Evolutionary conservation across 2,797 vertebrate species (phyloP), one percentile per base, ranked within the genome.

Genomic region (Microchirus variegatus): DNA sequence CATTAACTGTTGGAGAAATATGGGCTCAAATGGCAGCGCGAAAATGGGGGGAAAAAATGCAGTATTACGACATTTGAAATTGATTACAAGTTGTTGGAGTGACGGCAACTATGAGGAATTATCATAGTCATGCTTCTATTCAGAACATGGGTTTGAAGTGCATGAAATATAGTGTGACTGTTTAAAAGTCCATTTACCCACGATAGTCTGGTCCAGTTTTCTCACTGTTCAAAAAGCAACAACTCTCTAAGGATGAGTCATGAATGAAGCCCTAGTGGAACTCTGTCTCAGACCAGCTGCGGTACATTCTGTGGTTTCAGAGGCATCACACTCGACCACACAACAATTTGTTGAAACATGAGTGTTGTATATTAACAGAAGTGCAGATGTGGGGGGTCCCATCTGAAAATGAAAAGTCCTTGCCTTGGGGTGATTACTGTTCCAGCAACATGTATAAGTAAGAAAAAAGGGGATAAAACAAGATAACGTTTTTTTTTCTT

Each of bases 171-270:
- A 18, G 17, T 12, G 4, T 51, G 31, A 11, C 59, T 51, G 44
- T 16, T 55, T 57, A 16, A 14, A 13, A 40, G 10, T 63, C 45
- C 59, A 51, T 42, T 57, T 41, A 50, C 10, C 22, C 61, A 40
- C 45, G 26, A 35, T 31, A 12, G 35, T 64, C 36, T 59, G 47
- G 19, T 46, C 22, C 54, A 63, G 64, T 52, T 54, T 19, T 10
- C 61, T 59, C 42, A 52, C 57, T 47, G 63, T 67, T 62, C 53
- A 73, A 13, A 31, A 4, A 26, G 46, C 48, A 69, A 31, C 17
- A 63, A 59, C 41, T 2, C 46, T 68, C 43, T 14, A 13, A 54
- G 44, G 43, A 55, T 79, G 81, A 86, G 61, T 84, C 74, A 80
- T 18, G 1, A 49, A 67, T 50, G 18, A 64, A 70, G 19, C 42